Evolutionary conservation across 2,113 vertebrate species (phyloP).

Genomic region (Centropus unirufus): DNA sequence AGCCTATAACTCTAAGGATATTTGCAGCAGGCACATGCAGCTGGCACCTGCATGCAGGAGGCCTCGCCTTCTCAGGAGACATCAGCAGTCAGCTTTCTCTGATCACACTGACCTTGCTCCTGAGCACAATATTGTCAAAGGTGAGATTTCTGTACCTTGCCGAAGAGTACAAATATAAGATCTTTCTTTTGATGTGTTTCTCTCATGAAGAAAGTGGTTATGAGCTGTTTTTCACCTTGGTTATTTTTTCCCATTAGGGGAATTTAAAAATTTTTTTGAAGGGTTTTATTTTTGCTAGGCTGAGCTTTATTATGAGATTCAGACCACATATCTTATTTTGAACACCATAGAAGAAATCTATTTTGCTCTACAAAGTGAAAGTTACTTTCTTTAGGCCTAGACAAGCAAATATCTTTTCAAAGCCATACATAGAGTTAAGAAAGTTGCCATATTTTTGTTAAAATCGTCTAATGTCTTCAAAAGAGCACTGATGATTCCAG

Average conservation of each 20-base stretch:
- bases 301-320: not conserved
- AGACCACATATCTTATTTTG: not conserved
- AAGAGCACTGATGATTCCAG: not conserved
- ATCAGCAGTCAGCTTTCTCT: not conserved
- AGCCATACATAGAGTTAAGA: not conserved
- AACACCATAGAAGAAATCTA: not conserved
- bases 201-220: not conserved
- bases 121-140: not conserved
- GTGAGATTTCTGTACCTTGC: not conserved
- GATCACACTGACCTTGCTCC: not conserved
- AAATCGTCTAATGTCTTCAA: not conserved
- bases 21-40: not conserved
- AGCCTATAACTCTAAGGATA: no score
- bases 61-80: not conserved
- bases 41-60: fast-evolving
- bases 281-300: not conserved
- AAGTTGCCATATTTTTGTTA: not conserved
- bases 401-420: not conserved
- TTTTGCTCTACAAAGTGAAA: not conserved
- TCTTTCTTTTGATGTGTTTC: not conserved
- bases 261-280: not conserved
- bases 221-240: fast-evolving
- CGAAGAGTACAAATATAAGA: not conserved
- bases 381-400: not conserved
- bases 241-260: fast-evolving